Conservation (phyloP, 1,140 invertebrate species). For the Lithobius niger region DNA sequence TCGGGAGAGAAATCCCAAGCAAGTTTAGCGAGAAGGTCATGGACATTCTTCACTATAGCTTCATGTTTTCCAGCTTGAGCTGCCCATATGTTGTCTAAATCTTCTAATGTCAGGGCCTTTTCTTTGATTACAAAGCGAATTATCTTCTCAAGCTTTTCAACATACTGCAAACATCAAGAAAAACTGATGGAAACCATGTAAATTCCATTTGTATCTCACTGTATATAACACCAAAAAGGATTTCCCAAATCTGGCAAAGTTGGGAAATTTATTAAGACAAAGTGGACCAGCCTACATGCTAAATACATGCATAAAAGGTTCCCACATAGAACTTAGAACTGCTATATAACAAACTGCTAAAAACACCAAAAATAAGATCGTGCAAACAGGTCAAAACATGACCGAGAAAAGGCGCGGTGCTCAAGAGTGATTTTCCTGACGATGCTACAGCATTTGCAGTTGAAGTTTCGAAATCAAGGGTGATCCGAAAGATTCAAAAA, state of each 20-base stretch:
- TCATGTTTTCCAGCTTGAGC: slow-evolving; percentile 91
- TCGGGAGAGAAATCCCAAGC: slow-evolving; percentile 97
- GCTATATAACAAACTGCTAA: no score
- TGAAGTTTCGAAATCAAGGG: no score
- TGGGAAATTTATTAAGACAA: slow-evolving; percentile 2
- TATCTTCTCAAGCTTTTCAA: slow-evolving; percentile 96
- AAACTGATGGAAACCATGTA: background rate
- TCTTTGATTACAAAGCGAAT: slow-evolving; percentile 93
- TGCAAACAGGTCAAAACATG: no score
- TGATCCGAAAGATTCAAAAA: no score
- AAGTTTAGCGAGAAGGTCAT: slow-evolving; percentile 88
- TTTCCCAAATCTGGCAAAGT: no score
- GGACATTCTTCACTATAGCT: slow-evolving; percentile 92
- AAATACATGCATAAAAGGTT: no score
- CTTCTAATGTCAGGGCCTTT: slow-evolving; percentile 72
- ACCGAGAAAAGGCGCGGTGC: no score
- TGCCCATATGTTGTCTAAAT: slow-evolving; percentile 90
- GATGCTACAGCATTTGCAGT: no score
- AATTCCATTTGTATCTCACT: background rate
- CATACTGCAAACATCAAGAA: slow-evolving; percentile 45
- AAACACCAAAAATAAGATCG: no score
- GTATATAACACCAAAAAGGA: background rate
- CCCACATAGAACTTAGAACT: no score
- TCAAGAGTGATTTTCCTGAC: no score
- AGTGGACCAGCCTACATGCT: no score